Conservation (phyloP, 2,888 invertebrate genomes). For the Folsomia candida region DNA sequence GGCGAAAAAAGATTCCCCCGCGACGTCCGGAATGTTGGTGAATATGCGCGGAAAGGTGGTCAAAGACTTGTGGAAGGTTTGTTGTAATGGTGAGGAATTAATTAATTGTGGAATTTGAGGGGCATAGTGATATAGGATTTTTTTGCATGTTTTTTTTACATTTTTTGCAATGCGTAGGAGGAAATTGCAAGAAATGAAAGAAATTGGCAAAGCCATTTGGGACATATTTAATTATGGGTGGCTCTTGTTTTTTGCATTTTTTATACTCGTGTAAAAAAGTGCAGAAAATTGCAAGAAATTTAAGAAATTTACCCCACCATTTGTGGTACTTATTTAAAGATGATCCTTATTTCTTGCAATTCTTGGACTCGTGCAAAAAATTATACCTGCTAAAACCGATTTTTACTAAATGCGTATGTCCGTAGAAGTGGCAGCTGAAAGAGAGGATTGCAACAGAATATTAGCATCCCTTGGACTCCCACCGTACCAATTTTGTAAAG, state of each 20-base stretch:
- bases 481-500: conserved; percentile 24
- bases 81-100: conserved; percentile 30
- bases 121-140: too few species aligned
- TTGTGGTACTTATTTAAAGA: too few species aligned
- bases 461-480: conserved; percentile 29
- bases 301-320: neutral
- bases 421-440: conserved; percentile 33
- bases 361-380: too few species aligned
- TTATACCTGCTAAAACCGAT: too few species aligned
- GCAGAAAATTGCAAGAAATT: neutral
- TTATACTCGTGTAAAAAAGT: conserved; percentile 48
- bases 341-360: too few species aligned
- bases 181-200: too few species aligned
- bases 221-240: too few species aligned
- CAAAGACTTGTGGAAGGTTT: conserved; percentile 29
- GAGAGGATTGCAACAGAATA: conserved; percentile 26
- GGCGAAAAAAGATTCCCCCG: too few species aligned
- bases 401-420: neutral
- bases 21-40: too few species aligned
- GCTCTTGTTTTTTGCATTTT: neutral
- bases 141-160: too few species aligned
- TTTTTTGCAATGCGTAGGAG: too few species aligned
- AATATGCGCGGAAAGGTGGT: conserved; percentile 1
- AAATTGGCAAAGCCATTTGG: too few species aligned
- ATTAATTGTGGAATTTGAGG: neutral